Evolutionary conservation across 1,140 invertebrate species (phyloP).

Genomic region (Halesus radiatus): DNA sequence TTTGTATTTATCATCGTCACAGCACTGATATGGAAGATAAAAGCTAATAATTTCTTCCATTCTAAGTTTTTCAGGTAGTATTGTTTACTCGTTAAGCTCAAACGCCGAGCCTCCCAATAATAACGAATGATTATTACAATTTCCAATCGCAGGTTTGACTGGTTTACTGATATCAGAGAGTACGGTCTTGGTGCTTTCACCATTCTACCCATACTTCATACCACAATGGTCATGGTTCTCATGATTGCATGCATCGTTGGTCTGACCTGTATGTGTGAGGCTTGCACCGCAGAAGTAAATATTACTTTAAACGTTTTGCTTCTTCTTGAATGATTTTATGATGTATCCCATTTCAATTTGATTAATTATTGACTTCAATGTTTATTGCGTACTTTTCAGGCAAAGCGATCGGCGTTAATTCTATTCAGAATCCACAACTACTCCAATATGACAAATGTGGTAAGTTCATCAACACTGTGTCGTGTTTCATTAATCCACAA

Average conservation of each 20-base stretch:
- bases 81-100: no score
- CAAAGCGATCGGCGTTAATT: background rate
- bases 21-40: no score
- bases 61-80: no score
- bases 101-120: no score
- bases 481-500: no score
- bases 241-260: background rate
- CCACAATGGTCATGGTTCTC: background rate
- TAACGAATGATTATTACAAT: no score
- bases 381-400: background rate
- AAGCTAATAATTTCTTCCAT: no score
- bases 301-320: background rate
- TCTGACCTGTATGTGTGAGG: background rate
- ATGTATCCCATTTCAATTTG: no score
- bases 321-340: no score
- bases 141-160: slow-evolving; percentile 2
- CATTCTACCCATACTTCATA: background rate
- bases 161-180: background rate
- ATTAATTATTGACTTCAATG: no score
- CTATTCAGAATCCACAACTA: slow-evolving; percentile 25
- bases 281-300: slow-evolving; percentile 12
- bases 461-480: background rate
- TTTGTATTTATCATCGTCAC: no score
- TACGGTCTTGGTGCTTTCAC: background rate
- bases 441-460: slow-evolving; percentile 7